Base-by-base conservation (phyloP, 2,888 invertebrate genomes). In the Volucella inflata region DNA sequence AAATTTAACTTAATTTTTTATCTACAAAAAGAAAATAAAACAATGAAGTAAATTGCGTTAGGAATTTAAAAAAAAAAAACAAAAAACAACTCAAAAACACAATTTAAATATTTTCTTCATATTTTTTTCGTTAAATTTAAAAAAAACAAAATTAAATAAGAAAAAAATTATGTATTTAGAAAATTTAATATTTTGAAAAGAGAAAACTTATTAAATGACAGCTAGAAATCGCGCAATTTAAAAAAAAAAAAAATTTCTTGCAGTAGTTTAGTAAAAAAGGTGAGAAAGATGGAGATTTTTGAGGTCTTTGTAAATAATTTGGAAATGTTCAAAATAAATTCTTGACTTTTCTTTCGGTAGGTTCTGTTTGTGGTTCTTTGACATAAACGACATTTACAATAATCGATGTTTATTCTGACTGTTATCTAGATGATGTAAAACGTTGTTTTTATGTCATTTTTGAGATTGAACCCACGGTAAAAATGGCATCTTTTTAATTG, bases 381-480 rank as follows among this genome's bases (percentile, higher is more conserved):
- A 30, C 9, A 14, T 36, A 11, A 14, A 36, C 48, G 9, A 11
- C 14, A 12, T 55, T 46, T 48, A 14, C 21, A 14, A 12, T 8
- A 17, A 42, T 11, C 57, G 76, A 71, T 64, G 48, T 62, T 67
- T 67, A 68, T 51, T 44, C 74, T 71, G 36, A 67, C 16, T 74
- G 79, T 76, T 65, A 62, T 85, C 84, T 85, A 85, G 84, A 72
- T 85, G 84, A 80, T 65, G 80, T 85, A 85, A 80, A 85, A 67
- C 44, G 3, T 46, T 30, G 30, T 17, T 70, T 80, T 85, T 85
- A 85, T 76, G 80, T 85, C 84, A 85, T 76, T 85, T 80, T 70
- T 85, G 55, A 71, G 84, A 85, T 85, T 42, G 71, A 67, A 67
- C 46, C 72, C 65, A 80, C 68, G 67, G 50, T 44, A 57, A 70